Evolutionary conservation across 2,888 invertebrate species (phyloP).

Genomic region (Morinoia aosen): DNA sequence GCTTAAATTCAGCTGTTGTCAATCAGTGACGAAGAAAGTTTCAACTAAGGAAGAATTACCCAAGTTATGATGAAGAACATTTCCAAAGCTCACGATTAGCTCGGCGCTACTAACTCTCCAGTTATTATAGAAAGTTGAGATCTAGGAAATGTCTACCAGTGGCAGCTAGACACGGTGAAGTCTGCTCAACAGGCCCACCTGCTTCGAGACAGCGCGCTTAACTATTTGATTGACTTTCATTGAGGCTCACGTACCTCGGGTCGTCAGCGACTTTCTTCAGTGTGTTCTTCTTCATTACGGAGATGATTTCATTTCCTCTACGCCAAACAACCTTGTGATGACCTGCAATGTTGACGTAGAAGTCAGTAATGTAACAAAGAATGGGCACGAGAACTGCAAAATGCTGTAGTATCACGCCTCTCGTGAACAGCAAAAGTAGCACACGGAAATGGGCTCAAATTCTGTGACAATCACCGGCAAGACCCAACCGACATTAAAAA

Average conservation of each 20-base stretch:
- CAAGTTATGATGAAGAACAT: too few relatives aligned
- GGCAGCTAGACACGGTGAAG: background rate
- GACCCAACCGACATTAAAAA: background rate
- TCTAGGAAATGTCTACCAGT: too few relatives aligned
- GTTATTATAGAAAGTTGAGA: too few relatives aligned
- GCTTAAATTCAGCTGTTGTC: too few relatives aligned
- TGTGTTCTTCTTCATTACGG: background rate
- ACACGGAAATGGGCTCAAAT: background rate
- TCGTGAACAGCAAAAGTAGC: background rate
- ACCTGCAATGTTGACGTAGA: background rate
- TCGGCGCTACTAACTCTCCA: too few relatives aligned
- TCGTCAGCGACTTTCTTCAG: background rate
- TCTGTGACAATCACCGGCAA: background rate
- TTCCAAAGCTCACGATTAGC: too few relatives aligned
- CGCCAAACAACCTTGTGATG: conserved; percentile 14
- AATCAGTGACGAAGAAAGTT: too few relatives aligned
- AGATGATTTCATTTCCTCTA: conserved; percentile 10
- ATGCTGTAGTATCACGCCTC: background rate
- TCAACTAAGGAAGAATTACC: too few relatives aligned
- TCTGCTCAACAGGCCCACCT: background rate
- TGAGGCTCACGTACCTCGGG: background rate
- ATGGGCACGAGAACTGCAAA: background rate
- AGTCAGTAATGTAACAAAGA: background rate
- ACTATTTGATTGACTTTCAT: background rate
- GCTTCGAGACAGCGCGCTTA: background rate